Evolutionary conservation across 2,113 vertebrate species (phyloP).

Genomic region (Ceyx margarethae): DNA sequence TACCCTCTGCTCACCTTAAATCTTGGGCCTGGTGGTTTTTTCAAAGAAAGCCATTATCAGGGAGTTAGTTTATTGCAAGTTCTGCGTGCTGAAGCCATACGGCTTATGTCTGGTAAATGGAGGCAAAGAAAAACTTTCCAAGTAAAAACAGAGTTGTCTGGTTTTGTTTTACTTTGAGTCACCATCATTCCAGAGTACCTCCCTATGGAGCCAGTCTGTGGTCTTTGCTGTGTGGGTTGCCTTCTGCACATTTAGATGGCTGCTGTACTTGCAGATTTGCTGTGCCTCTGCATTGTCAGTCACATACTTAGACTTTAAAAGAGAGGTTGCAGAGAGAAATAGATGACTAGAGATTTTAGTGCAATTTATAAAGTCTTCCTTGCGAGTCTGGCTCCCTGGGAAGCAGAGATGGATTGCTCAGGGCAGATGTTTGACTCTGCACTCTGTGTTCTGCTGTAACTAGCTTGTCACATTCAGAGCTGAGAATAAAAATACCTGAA

Average conservation of each 20-base stretch:
- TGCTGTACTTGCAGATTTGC: background rate
- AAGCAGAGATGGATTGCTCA: background rate
- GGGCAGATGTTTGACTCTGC: background rate
- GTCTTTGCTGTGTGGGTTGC: accelerated
- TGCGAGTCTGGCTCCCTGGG: background rate
- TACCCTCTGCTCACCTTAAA: background rate
- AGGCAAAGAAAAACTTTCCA: background rate
- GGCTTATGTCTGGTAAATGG: background rate
- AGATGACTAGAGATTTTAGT: background rate
- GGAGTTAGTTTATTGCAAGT: background rate
- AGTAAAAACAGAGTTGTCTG: background rate
- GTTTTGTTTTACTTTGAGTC: background rate
- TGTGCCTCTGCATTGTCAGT: background rate
- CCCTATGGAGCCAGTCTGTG: background rate
- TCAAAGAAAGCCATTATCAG: background rate
- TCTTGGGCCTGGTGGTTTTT: background rate
- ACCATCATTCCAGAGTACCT: background rate
- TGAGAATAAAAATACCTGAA: background rate
- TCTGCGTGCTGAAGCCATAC: accelerated
- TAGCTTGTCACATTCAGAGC: background rate
- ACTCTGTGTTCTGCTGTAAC: background rate
- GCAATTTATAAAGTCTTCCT: background rate
- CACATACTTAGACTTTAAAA: background rate
- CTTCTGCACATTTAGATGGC: background rate
- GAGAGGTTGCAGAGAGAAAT: background rate